A percentile compares a stretch with the other conserved stretches of the same genome.
phyloP scores from a whole-genome alignment of 2,888 invertebrate genomes.

The Melikaiella ostensackeni region DNA sequence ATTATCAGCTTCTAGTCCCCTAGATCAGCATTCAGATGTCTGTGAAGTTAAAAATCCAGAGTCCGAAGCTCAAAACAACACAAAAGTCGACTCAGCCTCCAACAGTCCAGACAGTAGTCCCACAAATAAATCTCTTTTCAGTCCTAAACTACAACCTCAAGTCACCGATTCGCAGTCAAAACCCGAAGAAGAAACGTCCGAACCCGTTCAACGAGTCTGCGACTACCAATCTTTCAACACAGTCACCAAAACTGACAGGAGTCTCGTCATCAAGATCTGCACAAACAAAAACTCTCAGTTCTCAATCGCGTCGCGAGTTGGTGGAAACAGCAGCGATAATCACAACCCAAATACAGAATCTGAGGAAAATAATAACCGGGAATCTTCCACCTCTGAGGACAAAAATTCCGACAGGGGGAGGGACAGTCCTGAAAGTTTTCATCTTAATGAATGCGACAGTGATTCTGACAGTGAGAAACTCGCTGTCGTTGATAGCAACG shows the following conservation, averaged over 20 bases:
- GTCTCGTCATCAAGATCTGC: constrained; percentile 74
- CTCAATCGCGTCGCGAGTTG: constrained; percentile 63
- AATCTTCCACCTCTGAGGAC: constrained; percentile 60
- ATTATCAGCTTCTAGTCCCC: constrained; percentile 36
- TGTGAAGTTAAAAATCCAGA: constrained; percentile 47
- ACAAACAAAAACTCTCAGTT: constrained; percentile 73
- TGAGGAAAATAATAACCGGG: constrained; percentile 68
- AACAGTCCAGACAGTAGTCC: constrained; percentile 57
- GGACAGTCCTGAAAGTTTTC: constrained; percentile 57
- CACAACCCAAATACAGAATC: constrained; percentile 61
- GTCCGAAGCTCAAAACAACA: constrained; percentile 46
- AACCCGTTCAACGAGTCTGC: constrained; percentile 35
- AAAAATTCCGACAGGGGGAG: constrained; percentile 57
- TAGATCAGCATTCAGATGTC: constrained; percentile 51
- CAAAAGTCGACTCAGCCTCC: constrained; percentile 41
- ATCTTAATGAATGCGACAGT: constrained; percentile 61
- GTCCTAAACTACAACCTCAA: constrained; percentile 58
- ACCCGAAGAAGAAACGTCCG: constrained; percentile 78
- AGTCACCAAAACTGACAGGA: constrained; percentile 69
- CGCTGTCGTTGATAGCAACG: constrained; percentile 63
- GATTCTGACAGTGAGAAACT: constrained; percentile 72
- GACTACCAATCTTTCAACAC: constrained; percentile 60
- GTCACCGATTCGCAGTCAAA: constrained; percentile 65
- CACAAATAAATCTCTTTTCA: constrained; percentile 59
- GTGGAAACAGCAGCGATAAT: constrained; percentile 53